Percentiles rank a stretch among this genome's conserved stretches.
Conservation (phyloP, 2,888 invertebrate genomes). For the Eulithis prunata region DNA sequence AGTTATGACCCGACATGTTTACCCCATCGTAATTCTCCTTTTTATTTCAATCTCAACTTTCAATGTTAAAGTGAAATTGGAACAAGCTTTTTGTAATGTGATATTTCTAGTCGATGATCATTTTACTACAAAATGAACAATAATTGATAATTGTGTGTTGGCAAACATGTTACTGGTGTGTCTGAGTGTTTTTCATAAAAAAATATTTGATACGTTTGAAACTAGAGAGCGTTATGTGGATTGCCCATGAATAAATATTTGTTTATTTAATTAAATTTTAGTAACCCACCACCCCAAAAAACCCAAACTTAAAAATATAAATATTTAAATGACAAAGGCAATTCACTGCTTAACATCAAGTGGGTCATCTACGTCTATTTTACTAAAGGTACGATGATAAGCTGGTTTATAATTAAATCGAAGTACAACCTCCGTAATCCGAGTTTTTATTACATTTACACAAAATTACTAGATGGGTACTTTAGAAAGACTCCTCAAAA, state of each 20-base stretch:
- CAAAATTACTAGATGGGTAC: neutral
- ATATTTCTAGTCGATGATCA: neutral
- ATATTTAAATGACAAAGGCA: too few species aligned
- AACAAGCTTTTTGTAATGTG: slow-evolving; percentile 13
- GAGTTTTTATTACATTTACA: neutral
- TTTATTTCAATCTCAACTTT: slow-evolving; percentile 34
- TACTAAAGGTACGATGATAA: too few species aligned
- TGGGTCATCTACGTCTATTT: too few species aligned
- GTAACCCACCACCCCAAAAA: too few species aligned
- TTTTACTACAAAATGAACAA: neutral
- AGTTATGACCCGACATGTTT: slow-evolving; percentile 48
- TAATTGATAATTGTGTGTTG: neutral
- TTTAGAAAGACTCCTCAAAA: neutral
- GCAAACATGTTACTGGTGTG: too few species aligned
- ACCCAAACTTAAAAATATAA: too few species aligned
- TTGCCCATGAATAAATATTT: too few species aligned
- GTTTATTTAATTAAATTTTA: too few species aligned
- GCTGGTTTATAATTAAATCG: neutral
- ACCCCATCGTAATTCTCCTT: slow-evolving; percentile 46
- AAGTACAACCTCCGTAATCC: neutral
- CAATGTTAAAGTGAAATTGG: slow-evolving; percentile 15
- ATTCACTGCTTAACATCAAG: too few species aligned
- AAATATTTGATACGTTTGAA: too few species aligned
- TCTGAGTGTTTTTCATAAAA: too few species aligned
- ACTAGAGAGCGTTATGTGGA: too few species aligned